Conservation (phyloP, 2,888 invertebrate species). For the Trimorus sp. region DNA sequence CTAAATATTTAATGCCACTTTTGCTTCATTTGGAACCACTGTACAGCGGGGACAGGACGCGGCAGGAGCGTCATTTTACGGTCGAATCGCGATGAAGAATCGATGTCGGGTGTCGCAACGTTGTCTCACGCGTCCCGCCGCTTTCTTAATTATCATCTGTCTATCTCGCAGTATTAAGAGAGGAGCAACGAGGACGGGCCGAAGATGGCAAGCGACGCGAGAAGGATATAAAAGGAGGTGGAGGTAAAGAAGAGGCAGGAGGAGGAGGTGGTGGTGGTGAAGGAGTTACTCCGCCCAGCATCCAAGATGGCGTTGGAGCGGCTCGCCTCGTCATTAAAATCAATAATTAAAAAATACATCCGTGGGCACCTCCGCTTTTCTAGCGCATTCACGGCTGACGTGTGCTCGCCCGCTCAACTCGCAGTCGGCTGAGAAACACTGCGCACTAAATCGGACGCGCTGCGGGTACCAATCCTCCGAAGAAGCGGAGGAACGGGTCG, state of each 20-base stretch:
- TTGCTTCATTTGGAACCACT: too few relatives aligned
- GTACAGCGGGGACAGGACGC: constrained; percentile 45
- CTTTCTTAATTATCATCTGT: constrained; percentile 82
- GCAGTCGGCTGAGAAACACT: constrained; percentile 67
- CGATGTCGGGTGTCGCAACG: constrained; percentile 74
- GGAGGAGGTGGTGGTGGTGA: constrained; percentile 70
- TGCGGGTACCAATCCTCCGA: constrained; percentile 72
- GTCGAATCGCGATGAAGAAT: constrained; percentile 72
- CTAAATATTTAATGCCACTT: too few relatives aligned
- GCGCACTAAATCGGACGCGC: constrained; percentile 61
- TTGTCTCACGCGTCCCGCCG: constrained; percentile 79
- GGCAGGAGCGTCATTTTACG: constrained; percentile 60
- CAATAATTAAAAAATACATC: constrained; percentile 82
- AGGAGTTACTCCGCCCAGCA: constrained; percentile 82
- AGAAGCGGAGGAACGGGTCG: too few relatives aligned
- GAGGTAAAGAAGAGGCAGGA: constrained; percentile 69
- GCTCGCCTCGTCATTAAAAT: constrained; percentile 82
- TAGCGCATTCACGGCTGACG: constrained; percentile 77
- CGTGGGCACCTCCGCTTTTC: constrained; percentile 80
- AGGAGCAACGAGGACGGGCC: constrained; percentile 56
- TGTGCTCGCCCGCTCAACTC: constrained; percentile 72
- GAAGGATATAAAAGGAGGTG: constrained; percentile 63
- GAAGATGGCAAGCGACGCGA: constrained; percentile 60
- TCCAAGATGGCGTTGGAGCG: constrained; percentile 81
- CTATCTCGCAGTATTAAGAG: constrained; percentile 79